phyloP scores from a whole-genome alignment of 2,888 invertebrate genomes.

The Chaitophorus viminalis region DNA sequence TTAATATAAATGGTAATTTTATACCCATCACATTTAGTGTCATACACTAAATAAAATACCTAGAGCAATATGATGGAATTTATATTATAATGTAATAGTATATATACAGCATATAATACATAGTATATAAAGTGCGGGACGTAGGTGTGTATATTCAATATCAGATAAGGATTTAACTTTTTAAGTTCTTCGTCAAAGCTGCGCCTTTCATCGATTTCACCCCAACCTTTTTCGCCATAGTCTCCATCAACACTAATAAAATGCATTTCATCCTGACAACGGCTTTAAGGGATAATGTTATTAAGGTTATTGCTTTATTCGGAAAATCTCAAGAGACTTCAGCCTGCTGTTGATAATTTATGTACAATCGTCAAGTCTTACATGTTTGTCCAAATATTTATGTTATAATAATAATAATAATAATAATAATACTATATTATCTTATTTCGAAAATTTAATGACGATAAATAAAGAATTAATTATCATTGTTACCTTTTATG shows the following conservation, averaged over 20 bases:
- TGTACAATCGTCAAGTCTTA: constrained; percentile 2
- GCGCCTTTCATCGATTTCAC: neutral
- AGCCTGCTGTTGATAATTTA: constrained; percentile 18
- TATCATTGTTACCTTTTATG: no score
- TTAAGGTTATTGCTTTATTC: constrained; percentile 47
- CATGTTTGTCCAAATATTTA: neutral
- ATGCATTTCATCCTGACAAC: constrained; percentile 36
- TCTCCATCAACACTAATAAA: constrained; percentile 45
- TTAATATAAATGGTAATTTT: constrained; percentile 58
- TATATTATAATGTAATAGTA: neutral
- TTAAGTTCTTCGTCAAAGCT: constrained; percentile 38
- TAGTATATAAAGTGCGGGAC: no score
- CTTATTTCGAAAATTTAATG: neutral
- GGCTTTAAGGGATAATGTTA: constrained; percentile 47
- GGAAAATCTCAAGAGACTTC: constrained; percentile 33
- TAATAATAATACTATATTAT: no score
- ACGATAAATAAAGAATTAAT: no score
- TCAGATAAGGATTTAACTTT: constrained; percentile 31
- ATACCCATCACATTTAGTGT: neutral
- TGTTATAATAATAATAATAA: neutral
- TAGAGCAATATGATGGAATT: neutral
- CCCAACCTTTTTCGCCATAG: neutral
- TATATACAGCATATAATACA: neutral
- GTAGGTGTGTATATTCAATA: neutral
- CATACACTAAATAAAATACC: constrained; percentile 35